These are phyloP conservation scores for Deilephila elpenor DNA, from an alignment of 2,888 invertebrate species.

Conservation along the genomic window DNA sequence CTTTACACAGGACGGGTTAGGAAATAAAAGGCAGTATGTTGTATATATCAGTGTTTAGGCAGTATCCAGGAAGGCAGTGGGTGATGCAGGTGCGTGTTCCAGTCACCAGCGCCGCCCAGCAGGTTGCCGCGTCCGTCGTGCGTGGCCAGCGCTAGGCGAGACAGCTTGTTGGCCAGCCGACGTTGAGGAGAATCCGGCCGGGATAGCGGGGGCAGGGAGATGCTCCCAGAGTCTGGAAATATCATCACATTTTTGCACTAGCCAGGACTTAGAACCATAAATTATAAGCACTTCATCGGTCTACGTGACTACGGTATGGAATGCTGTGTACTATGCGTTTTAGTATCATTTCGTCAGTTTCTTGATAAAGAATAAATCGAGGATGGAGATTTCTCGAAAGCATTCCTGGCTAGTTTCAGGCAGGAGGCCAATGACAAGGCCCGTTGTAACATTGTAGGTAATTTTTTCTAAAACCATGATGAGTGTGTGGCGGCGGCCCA, in stretches of 20 bases:
- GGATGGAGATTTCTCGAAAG: too few species aligned
- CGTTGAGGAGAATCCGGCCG: conserved; percentile 85
- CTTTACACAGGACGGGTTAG: neutral
- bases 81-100: conserved; percentile 68
- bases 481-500: too few species aligned
- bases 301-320: too few species aligned
- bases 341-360: too few species aligned
- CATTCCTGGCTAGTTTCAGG: too few species aligned
- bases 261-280: too few species aligned
- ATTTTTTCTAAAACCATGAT: too few species aligned
- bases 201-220: conserved; percentile 75
- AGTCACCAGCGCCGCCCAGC: conserved; percentile 94
- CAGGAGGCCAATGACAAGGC: too few species aligned
- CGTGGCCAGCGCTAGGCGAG: conserved; percentile 93
- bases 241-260: neutral
- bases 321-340: too few species aligned
- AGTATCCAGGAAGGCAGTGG: conserved; percentile 74
- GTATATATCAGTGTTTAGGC: conserved; percentile 65
- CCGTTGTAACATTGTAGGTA: too few species aligned
- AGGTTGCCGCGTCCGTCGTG: conserved; percentile 95
- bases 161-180: conserved; percentile 92
- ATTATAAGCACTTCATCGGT: too few species aligned
- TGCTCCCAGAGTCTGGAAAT: conserved; percentile 73
- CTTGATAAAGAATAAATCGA: too few species aligned
- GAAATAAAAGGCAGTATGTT: neutral